Evolutionary conservation across 2,113 vertebrate genomes (phyloP).

Genomic region (Eubucco bourcierii): DNA sequence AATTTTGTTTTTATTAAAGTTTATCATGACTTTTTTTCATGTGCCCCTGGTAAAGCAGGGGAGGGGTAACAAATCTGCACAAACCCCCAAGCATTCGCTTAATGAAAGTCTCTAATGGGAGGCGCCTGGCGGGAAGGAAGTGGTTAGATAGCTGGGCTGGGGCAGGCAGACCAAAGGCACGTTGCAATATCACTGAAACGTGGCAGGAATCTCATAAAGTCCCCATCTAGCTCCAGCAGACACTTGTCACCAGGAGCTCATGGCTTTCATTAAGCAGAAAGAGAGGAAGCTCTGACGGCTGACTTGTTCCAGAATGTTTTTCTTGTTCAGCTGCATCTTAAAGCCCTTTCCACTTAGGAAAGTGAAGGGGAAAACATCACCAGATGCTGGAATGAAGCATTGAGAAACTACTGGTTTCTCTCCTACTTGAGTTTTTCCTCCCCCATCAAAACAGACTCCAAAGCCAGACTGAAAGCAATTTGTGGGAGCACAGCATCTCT

Average conservation of each 20-base stretch:
- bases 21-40: slow-evolving; percentile 47
- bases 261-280: slow-evolving; percentile 55
- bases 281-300: slow-evolving; percentile 30
- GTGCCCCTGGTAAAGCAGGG: slow-evolving; percentile 16
- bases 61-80: slow-evolving; percentile 8
- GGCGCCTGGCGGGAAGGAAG: slow-evolving; percentile 77
- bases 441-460: neutral
- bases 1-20: slow-evolving; percentile 80
- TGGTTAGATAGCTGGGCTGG: slow-evolving; percentile 70
- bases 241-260: slow-evolving; percentile 12
- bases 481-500: neutral
- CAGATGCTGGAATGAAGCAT: neutral
- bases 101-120: slow-evolving; percentile 20
- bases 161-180: neutral
- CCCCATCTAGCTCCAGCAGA: slow-evolving; percentile 8
- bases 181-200: slow-evolving; percentile 43
- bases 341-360: slow-evolving; percentile 19
- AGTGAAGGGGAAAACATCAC: neutral
- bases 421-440: neutral
- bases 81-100: slow-evolving; percentile 24
- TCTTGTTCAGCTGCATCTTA: slow-evolving; percentile 13
- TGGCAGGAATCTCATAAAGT: slow-evolving; percentile 79
- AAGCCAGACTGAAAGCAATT: neutral
- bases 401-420: neutral
- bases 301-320: slow-evolving; percentile 21